Evolutionary conservation across 1,140 invertebrate genomes (phyloP).

Genomic region (Ridgeia piscesae): DNA sequence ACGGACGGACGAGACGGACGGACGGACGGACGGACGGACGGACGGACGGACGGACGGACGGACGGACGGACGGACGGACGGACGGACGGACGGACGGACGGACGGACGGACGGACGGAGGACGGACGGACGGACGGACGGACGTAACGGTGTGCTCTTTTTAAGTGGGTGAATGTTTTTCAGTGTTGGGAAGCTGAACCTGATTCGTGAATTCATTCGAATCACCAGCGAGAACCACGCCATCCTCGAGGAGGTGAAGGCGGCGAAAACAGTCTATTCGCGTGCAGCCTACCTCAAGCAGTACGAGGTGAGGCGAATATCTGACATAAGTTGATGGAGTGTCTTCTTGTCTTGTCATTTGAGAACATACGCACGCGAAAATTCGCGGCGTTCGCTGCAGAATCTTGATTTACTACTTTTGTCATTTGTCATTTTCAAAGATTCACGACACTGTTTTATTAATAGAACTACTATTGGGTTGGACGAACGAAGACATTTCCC

Average conservation of each 20-base stretch:
- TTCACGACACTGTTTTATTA: neutral
- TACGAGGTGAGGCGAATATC: neutral
- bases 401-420: neutral
- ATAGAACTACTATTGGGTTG: neutral
- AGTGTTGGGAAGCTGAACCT: neutral
- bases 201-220: neutral
- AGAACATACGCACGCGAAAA: neutral
- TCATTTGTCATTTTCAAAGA: neutral
- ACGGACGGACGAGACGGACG: too few relatives aligned
- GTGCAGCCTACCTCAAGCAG: neutral
- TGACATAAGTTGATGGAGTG: too few relatives aligned
- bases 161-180: neutral
- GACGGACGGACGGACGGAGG: too few relatives aligned
- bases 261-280: neutral
- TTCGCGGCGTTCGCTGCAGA: too few relatives aligned
- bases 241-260: neutral
- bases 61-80: too few relatives aligned
- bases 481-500: too few relatives aligned
- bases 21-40: too few relatives aligned
- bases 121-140: too few relatives aligned
- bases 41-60: too few relatives aligned
- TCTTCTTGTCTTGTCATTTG: too few relatives aligned
- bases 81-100: too few relatives aligned
- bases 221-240: neutral
- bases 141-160: neutral